Conservation (phyloP, 2,113 vertebrate genomes). For the Dissostichus mawsoni region DNA sequence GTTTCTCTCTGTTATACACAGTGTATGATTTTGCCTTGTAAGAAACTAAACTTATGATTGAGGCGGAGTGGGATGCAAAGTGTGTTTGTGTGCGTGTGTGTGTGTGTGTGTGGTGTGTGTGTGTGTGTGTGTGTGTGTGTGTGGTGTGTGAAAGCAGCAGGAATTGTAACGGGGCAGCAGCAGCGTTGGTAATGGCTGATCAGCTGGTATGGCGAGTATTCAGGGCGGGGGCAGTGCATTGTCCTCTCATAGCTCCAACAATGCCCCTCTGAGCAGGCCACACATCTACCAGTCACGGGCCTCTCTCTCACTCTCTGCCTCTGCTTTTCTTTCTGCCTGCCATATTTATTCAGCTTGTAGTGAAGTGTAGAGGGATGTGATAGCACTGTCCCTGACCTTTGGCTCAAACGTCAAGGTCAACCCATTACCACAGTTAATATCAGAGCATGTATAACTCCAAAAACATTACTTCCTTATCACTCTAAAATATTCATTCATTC, state of each 20-base stretch:
- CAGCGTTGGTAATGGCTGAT: slow-evolving; percentile 78
- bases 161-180: slow-evolving; percentile 72
- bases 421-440: slow-evolving; percentile 4
- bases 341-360: slow-evolving; percentile 71
- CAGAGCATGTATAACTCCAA: slow-evolving; percentile 18
- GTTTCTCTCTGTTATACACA: slow-evolving; percentile 40
- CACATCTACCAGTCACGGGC: slow-evolving; percentile 80
- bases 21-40: slow-evolving; percentile 43
- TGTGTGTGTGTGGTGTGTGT: slow-evolving; percentile 36
- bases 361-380: slow-evolving; percentile 62
- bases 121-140: slow-evolving; percentile 19
- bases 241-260: slow-evolving; percentile 82
- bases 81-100: slow-evolving; percentile 26
- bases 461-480: background rate
- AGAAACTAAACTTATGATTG: slow-evolving; percentile 55
- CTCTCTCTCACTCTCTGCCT: slow-evolving; percentile 64
- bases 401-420: slow-evolving; percentile 49
- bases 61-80: slow-evolving; percentile 28
- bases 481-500: too few relatives aligned
- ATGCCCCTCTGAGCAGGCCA: slow-evolving; percentile 79
- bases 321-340: slow-evolving; percentile 74
- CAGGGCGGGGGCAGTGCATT: slow-evolving; percentile 80
- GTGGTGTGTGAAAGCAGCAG: slow-evolving; percentile 54
- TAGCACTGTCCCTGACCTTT: slow-evolving; percentile 38
- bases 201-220: slow-evolving; percentile 84